phyloP scores from a whole-genome alignment of 2,797 vertebrate species.

The Poecilia gillii region DNA sequence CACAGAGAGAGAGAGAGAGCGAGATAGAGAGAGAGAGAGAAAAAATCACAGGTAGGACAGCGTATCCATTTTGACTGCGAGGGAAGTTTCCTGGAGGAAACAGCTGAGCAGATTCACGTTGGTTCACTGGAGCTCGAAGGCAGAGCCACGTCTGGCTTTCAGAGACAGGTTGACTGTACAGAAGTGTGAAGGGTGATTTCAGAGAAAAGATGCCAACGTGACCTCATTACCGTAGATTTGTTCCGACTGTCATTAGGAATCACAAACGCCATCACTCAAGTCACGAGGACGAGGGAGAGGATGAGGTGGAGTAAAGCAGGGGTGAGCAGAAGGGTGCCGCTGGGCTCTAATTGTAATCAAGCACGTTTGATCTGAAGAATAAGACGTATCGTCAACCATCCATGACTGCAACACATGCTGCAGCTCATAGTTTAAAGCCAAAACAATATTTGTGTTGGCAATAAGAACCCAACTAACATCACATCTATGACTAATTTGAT shows the following conservation, averaged over 20 bases:
- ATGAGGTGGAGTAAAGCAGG: slow-evolving; percentile 28
- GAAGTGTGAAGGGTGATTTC: slow-evolving; percentile 78
- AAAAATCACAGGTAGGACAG: slow-evolving; percentile 48
- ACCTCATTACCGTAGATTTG: slow-evolving; percentile 97
- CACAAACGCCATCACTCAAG: slow-evolving; percentile 93
- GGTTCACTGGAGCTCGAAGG: slow-evolving; percentile 58
- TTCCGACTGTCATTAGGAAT: slow-evolving; percentile 97
- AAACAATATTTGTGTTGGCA: slow-evolving; percentile 14
- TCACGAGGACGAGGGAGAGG: slow-evolving; percentile 59
- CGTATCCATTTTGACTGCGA: slow-evolving; percentile 68
- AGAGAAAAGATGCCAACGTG: slow-evolving; percentile 83
- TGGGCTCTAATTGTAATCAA: slow-evolving; percentile 50
- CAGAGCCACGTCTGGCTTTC: slow-evolving; percentile 37
- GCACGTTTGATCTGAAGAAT: slow-evolving; percentile 61
- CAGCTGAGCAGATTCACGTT: slow-evolving; percentile 57
- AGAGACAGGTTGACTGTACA: slow-evolving; percentile 54
- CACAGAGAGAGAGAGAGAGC: slow-evolving; percentile 3
- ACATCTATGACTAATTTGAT: slow-evolving; percentile 1
- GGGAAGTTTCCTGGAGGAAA: slow-evolving; percentile 45
- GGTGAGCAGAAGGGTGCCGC: slow-evolving; percentile 12
- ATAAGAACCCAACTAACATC: background rate
- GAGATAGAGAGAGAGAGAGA: background rate
- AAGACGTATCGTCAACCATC: slow-evolving; percentile 45
- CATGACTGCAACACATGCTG: slow-evolving; percentile 26
- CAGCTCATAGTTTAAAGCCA: background rate